Base-by-base conservation (phyloP, 2,888 invertebrate genomes). In the Phengaris alcon region DNA sequence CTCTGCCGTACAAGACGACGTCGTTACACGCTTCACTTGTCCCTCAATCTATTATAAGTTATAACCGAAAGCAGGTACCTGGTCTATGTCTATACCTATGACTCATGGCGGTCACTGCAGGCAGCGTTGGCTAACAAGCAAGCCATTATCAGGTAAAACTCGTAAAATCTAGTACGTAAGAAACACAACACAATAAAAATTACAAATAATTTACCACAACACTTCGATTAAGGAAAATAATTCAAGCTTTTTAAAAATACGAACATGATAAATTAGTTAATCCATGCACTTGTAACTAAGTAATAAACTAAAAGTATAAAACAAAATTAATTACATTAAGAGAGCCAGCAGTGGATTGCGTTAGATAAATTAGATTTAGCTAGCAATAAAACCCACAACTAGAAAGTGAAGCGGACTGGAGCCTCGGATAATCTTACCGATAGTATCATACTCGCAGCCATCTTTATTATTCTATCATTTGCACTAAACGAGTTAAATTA, bases 321-420 rank as follows among this genome's bases (percentile, higher is more conserved):
- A 70, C 44, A 57, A 69, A 69, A 55, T 70, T 74, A 74, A 74
- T 76, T 74, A 70, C 55, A 77, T 74, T 75, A 76, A 77, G 76
- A 76, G 81, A 83, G 83, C 79, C 81, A 81, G 78, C 83, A 88
- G 86, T 85, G 83, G 86, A 85, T 88, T 87, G 86, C 87, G 87
- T 89, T 86, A 87, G 86, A 89, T 88, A 88, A 87, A 90, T 89
- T 90, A 90, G 84, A 86, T 82, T 81, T 84, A 81, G 81, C 85
- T 85, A 89, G 90, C 90, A 92, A 91, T 90, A 85, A 89, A 82
- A 83, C 82, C 83, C 84, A 84, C 86, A 88, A 88, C 88, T 90
- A 90, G 89, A 91, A 91, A 91, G 90, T 91, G 88, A 89, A 87
- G 85, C 87, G 86, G 83, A 84, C 84, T 84, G 85, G 83, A 84